These are phyloP conservation scores for Acanthoscelides obtectus DNA, from an alignment of 2,888 invertebrate genomes.

Conservation along the genomic window DNA sequence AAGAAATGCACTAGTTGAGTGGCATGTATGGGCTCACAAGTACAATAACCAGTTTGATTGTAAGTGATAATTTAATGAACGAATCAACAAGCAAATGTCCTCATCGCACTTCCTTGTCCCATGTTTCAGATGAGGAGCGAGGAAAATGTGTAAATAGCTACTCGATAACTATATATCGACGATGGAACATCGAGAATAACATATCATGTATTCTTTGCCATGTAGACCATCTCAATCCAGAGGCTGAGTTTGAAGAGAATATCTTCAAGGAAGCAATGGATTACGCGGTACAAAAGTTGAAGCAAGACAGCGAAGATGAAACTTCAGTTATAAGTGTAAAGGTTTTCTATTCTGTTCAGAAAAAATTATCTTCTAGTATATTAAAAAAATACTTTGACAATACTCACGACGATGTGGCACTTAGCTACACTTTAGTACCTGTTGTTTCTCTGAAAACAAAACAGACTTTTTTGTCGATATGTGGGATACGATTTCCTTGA, in stretches of 20 bases:
- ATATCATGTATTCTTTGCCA: constrained; percentile 82
- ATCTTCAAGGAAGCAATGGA: constrained; percentile 55
- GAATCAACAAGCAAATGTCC: background rate
- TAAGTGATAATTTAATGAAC: constrained; percentile 45
- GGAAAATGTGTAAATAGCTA: constrained; percentile 81
- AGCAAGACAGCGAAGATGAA: constrained; percentile 52
- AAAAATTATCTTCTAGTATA: constrained; percentile 48
- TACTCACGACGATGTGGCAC: constrained; percentile 43
- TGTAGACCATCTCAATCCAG: constrained; percentile 48
- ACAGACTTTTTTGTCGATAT: constrained; percentile 77
- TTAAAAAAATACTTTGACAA: constrained; percentile 48
- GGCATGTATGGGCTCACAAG: constrained; percentile 90
- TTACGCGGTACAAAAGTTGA: constrained; percentile 50
- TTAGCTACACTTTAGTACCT: constrained; percentile 73
- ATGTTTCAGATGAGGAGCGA: constrained; percentile 75
- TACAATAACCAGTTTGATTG: constrained; percentile 86
- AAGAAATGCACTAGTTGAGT: constrained; percentile 76
- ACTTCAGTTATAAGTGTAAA: constrained; percentile 67
- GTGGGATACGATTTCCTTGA: constrained; percentile 71
- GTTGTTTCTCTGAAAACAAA: constrained; percentile 76
- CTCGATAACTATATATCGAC: constrained; percentile 75
- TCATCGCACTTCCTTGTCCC: too few species aligned
- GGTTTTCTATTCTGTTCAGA: constrained; percentile 70
- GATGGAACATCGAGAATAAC: constrained; percentile 87
- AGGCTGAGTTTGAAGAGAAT: constrained; percentile 37